A percentile compares a stretch with the other conserved stretches of the same genome.
Conservation (phyloP, 1,140 invertebrate genomes). For the Lepidurus packardi region DNA sequence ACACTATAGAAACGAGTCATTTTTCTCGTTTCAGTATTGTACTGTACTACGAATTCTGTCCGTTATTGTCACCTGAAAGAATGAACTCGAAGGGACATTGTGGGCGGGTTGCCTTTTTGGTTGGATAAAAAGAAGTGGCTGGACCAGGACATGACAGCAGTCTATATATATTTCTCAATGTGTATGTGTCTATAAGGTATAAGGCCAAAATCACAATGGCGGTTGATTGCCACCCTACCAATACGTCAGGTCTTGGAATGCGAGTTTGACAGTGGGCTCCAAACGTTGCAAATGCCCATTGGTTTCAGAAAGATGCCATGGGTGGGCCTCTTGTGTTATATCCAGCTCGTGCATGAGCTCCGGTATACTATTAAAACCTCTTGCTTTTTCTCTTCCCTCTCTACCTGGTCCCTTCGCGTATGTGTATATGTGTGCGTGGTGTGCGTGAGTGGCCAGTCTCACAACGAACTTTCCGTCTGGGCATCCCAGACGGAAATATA, state of each 20-base stretch:
- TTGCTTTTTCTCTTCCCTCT: background rate
- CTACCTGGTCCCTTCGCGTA: background rate
- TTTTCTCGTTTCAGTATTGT: background rate
- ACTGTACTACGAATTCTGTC: background rate
- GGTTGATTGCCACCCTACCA: slow-evolving; percentile 15
- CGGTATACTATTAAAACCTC: background rate
- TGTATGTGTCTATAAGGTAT: background rate
- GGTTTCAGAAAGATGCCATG: background rate
- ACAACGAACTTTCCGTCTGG: background rate
- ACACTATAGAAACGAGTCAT: slow-evolving; percentile 17
- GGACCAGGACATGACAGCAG: background rate
- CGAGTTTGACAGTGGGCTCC: slow-evolving; percentile 12
- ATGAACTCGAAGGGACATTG: background rate
- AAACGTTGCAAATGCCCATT: slow-evolving; percentile 21
- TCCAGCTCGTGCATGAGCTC: slow-evolving; percentile 13
- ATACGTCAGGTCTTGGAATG: slow-evolving; percentile 8
- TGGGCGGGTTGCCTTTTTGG: background rate
- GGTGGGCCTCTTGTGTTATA: background rate
- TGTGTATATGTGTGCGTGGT: background rate
- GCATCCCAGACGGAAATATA: too few species aligned
- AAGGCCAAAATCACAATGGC: slow-evolving; percentile 6
- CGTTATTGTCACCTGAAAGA: background rate
- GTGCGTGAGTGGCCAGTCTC: slow-evolving; percentile 5
- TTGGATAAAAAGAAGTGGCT: background rate
- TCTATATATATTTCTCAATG: background rate